Percentiles rank a stretch among this genome's conserved stretches.
Evolutionary conservation across 2,113 vertebrate species (phyloP).

Genomic region (Tetrax tetrax): DNA sequence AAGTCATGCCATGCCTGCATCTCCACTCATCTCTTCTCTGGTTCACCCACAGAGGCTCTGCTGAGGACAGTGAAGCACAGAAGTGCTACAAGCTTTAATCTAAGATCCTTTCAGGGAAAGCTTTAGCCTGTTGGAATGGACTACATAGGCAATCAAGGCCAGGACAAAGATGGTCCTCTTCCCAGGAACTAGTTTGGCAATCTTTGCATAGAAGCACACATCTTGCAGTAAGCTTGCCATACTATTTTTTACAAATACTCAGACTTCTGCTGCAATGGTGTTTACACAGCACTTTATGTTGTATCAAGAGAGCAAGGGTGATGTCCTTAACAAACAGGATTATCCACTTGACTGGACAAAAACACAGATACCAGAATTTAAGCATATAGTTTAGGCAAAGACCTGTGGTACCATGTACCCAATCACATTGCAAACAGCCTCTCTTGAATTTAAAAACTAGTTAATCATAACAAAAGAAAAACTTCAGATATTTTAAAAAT

Average conservation of each 20-base stretch:
- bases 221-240: neutral
- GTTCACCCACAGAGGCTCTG: neutral
- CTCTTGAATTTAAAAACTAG: neutral
- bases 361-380: neutral
- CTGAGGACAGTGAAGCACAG: neutral
- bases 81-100: neutral
- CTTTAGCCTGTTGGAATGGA: neutral
- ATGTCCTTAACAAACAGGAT: constrained; percentile 15
- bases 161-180: neutral
- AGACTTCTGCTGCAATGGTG: neutral
- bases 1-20: neutral
- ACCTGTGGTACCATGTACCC: neutral
- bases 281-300: neutral
- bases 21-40: neutral
- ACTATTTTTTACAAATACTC: neutral
- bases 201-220: fast-evolving
- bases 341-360: neutral
- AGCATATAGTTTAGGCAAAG: neutral
- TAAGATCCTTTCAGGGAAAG: neutral
- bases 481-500: neutral
- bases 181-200: neutral
- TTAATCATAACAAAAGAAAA: neutral
- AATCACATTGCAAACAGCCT: neutral
- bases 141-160: neutral
- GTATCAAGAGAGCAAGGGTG: constrained; percentile 19